Evolutionary conservation across 2,113 vertebrate genomes (phyloP).

Genomic region (Apaloderma vittatum): DNA sequence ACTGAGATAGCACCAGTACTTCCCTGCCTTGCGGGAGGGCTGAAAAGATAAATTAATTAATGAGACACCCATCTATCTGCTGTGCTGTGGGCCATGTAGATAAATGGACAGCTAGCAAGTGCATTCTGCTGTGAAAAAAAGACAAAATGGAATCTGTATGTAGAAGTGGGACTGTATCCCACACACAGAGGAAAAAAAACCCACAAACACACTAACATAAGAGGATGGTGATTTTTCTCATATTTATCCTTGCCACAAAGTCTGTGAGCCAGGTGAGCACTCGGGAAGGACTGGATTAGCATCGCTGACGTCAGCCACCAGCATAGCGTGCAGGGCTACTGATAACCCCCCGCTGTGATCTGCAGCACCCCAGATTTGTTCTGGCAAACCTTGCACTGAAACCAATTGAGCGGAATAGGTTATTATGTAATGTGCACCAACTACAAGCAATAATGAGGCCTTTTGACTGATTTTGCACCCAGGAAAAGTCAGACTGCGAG

Average conservation of each 20-base stretch:
- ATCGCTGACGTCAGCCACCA: rapidly evolving
- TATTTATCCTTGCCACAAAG: not conserved
- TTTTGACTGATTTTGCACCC: not conserved
- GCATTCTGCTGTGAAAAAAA: not conserved
- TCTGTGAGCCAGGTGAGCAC: not conserved
- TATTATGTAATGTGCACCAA: not conserved
- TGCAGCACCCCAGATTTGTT: not conserved
- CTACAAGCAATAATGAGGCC: not conserved
- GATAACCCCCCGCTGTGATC: not conserved
- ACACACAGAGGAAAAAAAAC: not conserved
- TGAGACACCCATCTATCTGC: not conserved
- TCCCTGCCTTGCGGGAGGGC: not conserved
- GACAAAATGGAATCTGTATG: not conserved
- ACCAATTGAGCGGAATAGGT: rapidly evolving
- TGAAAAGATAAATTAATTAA: conserved; percentile 21
- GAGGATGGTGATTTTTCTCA: not conserved
- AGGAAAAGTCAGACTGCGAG: not conserved
- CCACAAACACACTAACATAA: not conserved
- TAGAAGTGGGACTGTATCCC: not conserved
- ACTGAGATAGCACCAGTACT: not conserved
- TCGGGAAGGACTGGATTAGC: not conserved
- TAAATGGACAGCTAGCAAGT: not conserved
- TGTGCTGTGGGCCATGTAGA: not conserved
- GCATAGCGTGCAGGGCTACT: not conserved
- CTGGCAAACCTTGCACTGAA: not conserved